phyloP scores from a whole-genome alignment of 2,797 vertebrate genomes.

The Chromobotia macracanthus region DNA sequence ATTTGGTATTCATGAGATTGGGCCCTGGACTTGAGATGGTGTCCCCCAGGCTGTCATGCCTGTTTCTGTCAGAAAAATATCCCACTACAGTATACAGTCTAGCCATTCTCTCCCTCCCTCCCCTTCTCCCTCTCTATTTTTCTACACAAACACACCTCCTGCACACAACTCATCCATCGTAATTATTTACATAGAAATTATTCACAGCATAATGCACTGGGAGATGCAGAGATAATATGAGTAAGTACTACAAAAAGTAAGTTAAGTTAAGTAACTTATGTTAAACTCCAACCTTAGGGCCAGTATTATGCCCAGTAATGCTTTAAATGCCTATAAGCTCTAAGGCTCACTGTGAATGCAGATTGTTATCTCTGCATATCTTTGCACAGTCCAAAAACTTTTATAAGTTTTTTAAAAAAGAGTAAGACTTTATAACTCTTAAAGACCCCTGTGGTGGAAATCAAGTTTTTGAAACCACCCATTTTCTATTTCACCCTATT shows the following conservation, averaged over 20 bases:
- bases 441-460: no score
- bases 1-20: conserved; percentile 60
- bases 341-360: neutral
- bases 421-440: no score
- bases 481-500: no score
- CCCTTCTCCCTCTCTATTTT: neutral
- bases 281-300: neutral
- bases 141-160: conserved; percentile 16
- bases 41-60: conserved; percentile 62
- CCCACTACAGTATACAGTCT: conserved; percentile 20
- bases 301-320: neutral
- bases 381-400: neutral
- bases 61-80: conserved; percentile 65
- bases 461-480: no score
- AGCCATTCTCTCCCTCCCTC: neutral
- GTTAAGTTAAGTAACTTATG: no score
- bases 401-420: no score
- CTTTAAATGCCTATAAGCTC: neutral
- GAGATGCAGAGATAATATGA: neutral
- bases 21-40: conserved; percentile 33
- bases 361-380: conserved; percentile 4
- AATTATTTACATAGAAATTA: conserved; percentile 27
- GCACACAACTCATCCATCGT: neutral
- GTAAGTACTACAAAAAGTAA: no score
- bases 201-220: conserved; percentile 3